Conservation (phyloP, 2,113 vertebrate genomes). For the Alosa alosa region DNA sequence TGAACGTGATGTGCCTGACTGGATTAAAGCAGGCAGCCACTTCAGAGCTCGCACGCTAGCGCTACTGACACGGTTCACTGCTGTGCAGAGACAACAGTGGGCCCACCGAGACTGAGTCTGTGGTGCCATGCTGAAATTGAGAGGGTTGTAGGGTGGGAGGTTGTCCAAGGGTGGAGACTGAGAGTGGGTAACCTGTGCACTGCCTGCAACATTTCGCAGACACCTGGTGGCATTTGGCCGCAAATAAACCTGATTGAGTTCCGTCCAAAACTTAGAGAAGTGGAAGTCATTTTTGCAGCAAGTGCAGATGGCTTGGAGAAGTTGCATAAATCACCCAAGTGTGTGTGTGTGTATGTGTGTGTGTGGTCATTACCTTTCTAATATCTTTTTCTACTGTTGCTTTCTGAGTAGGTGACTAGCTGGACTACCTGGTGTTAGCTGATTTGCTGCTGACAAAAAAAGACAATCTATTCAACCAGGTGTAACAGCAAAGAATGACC, state of each 20-base stretch:
- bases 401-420: background rate
- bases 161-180: background rate
- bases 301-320: background rate
- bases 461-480: background rate
- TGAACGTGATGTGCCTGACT: slow-evolving; percentile 10
- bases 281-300: background rate
- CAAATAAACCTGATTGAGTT: background rate
- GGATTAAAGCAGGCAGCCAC: background rate
- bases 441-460: background rate
- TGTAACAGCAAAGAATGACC: background rate
- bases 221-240: background rate
- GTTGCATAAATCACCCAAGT: background rate
- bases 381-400: background rate
- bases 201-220: background rate
- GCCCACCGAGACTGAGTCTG: background rate
- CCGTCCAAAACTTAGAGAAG: background rate
- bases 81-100: background rate
- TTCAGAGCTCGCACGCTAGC: background rate
- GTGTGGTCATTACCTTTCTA: background rate
- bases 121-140: background rate
- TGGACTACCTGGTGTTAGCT: background rate
- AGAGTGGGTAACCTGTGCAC: background rate
- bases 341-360: background rate
- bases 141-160: background rate
- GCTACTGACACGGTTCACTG: background rate